phyloP scores from a whole-genome alignment of 2,113 vertebrate species.

The Aramus guarauna region DNA sequence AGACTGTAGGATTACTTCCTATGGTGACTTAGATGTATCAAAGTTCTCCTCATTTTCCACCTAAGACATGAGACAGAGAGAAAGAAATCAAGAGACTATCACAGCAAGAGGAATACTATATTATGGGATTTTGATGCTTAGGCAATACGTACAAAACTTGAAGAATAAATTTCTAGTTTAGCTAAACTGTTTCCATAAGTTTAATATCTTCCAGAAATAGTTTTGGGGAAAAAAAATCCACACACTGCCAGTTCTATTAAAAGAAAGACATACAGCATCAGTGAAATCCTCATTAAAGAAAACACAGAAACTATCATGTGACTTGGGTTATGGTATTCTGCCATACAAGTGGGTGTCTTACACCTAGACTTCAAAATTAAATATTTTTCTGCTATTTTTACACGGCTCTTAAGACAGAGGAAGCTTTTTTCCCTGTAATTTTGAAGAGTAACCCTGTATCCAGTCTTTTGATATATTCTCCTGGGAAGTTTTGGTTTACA shows the following conservation, averaged over 20 bases:
- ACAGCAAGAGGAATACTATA: neutral
- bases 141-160: neutral
- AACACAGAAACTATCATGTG: neutral
- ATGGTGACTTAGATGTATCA: neutral
- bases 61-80: neutral
- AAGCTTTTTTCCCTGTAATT: neutral
- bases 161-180: neutral
- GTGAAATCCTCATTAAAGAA: neutral
- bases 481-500: slow-evolving; percentile 23
- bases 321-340: neutral
- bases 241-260: neutral
- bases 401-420: neutral
- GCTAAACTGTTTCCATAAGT: neutral
- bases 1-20: neutral
- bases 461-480: neutral
- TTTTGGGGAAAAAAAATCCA: accelerated
- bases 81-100: neutral
- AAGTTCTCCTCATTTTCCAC: neutral
- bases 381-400: neutral
- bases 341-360: neutral
- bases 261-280: neutral
- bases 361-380: neutral
- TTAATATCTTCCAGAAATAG: neutral
- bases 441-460: neutral
- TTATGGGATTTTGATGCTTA: neutral